Evolutionary conservation across 2,888 invertebrate species (phyloP).

Genomic region (Diarsia brunnea): DNA sequence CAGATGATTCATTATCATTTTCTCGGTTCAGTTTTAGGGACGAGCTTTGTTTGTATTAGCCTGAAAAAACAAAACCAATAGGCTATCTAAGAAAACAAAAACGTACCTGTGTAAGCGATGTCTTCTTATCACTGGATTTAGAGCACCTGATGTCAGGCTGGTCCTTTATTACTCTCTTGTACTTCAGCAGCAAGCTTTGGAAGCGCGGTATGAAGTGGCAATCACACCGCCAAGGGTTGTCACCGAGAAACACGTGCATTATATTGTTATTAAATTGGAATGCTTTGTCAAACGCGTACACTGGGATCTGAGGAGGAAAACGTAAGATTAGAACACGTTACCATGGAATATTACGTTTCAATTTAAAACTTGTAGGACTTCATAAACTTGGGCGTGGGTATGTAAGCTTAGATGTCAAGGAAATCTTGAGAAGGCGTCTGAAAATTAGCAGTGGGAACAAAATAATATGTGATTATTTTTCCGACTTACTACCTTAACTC

Average conservation of each 20-base stretch:
- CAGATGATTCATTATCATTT: background rate
- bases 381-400: conserved; percentile 28
- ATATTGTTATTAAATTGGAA: conserved; percentile 93
- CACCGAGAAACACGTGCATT: conserved; percentile 92
- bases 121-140: conserved; percentile 91
- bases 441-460: background rate
- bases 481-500: background rate
- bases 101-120: conserved; percentile 91
- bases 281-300: conserved; percentile 95
- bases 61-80: background rate
- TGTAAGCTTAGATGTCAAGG: conserved; percentile 14
- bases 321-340: conserved; percentile 15
- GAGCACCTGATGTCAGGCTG: conserved; percentile 93
- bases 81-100: background rate
- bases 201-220: conserved; percentile 95
- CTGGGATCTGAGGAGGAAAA: conserved; percentile 92
- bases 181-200: conserved; percentile 93
- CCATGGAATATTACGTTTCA: conserved; percentile 12
- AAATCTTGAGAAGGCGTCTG: conserved; percentile 16
- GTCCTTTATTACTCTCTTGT: conserved; percentile 93
- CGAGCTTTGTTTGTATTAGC: background rate
- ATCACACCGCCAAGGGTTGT: conserved; percentile 96
- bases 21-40: background rate
- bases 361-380: conserved; percentile 29
- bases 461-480: conserved; percentile 8